phyloP scores from a whole-genome alignment of 2,888 invertebrate genomes.

The Rotaria magnacalcarata region DNA sequence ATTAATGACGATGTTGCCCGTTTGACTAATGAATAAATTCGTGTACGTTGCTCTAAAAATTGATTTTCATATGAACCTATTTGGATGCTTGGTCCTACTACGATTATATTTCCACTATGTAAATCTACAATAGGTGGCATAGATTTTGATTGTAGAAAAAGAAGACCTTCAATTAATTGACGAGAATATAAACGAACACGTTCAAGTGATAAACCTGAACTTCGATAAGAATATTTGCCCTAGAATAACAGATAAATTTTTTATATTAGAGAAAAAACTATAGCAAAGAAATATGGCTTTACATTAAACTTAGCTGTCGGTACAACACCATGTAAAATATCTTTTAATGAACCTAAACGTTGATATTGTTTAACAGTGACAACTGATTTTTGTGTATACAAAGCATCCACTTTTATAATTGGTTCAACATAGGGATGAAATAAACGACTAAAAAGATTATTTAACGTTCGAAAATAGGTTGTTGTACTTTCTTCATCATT shows the following conservation, averaged over 20 bases:
- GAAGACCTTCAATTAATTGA: conserved; percentile 33
- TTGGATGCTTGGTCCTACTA: neutral
- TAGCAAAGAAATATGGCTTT: neutral
- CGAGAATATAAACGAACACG: neutral
- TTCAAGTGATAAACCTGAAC: neutral
- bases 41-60: conserved; percentile 32
- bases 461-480: neutral
- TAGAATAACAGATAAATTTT: neutral
- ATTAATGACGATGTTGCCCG: neutral
- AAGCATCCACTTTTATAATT: neutral
- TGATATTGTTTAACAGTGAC: neutral
- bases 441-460: neutral
- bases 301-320: conserved; percentile 9
- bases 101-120: conserved; percentile 26
- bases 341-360: conserved; percentile 26
- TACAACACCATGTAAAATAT: conserved; percentile 18
- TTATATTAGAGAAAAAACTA: no score
- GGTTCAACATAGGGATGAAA: conserved; percentile 25
- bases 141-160: neutral
- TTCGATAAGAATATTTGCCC: conserved; percentile 27
- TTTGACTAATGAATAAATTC: neutral
- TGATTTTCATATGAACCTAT: conserved; percentile 29
- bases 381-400: neutral
- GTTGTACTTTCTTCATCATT: neutral
- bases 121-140: neutral